A percentile compares a stretch with the other conserved stretches of the same genome.
These are phyloP conservation scores for Oncorhynchus kisutch DNA, from an alignment of 2,113 vertebrate species.

Conservation along the genomic window DNA sequence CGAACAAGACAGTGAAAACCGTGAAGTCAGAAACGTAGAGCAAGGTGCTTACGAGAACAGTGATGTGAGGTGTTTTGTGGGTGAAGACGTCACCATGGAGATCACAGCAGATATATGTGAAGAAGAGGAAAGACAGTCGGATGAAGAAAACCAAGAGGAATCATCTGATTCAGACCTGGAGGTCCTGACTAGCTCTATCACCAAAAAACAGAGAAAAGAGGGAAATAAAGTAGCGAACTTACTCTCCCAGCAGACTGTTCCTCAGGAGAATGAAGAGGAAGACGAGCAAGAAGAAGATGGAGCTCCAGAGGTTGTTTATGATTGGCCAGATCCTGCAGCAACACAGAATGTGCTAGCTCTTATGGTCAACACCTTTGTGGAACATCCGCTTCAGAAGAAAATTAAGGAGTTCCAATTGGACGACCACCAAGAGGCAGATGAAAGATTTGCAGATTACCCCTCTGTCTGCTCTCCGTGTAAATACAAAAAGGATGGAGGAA, in stretches of 20 bases:
- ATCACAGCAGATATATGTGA: constrained; percentile 25
- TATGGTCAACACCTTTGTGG: constrained; percentile 23
- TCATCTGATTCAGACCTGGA: constrained; percentile 33
- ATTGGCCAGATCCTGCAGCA: constrained; percentile 35
- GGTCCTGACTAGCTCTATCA: background rate
- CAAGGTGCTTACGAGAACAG: constrained; percentile 41
- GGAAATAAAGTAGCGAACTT: background rate
- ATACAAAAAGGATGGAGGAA: constrained; percentile 28
- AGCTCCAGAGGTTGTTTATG: background rate
- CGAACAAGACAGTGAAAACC: constrained; percentile 26
- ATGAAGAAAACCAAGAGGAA: constrained; percentile 23
- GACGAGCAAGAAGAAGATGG: background rate
- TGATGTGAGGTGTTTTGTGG: constrained; percentile 45
- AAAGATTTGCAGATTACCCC: constrained; percentile 71
- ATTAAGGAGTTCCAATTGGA: constrained; percentile 69
- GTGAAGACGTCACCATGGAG: constrained; percentile 19
- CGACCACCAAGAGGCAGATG: constrained; percentile 69
- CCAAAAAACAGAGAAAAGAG: constrained; percentile 17
- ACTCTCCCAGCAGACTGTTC: background rate
- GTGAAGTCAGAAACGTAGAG: constrained; percentile 48
- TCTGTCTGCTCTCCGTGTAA: constrained; percentile 69
- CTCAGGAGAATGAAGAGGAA: constrained; percentile 5
- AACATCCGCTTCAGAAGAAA: constrained; percentile 29
- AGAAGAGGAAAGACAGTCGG: constrained; percentile 25
- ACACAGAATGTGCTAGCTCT: background rate